Base-by-base conservation (phyloP, 2,797 vertebrate species). In the Microctenopoma steveboyesi region DNA sequence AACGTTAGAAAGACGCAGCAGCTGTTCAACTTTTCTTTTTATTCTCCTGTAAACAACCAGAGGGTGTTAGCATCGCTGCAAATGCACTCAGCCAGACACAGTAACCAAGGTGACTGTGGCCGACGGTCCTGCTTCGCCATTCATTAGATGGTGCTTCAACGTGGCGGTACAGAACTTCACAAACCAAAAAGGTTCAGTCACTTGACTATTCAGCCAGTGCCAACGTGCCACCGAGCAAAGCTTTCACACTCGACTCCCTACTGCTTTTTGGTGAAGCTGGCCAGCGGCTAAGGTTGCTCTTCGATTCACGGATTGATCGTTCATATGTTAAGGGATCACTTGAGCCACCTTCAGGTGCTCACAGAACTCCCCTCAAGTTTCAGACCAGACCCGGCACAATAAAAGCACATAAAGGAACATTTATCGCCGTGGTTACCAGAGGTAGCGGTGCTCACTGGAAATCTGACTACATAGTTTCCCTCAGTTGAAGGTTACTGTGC, bases 161-260 rank as follows among this genome's bases (percentile, higher is more conserved):
- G n/a, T 37, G 2, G 45, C n/a, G 18, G 43, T 8, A 28, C 33
- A 42, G 25, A 6, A 27, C 59, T 54, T 53, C 59, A 54, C 69
- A 53, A 22, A 22, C 22, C 63, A 33, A 62, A 33, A 33, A 64
- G 48, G 55, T 55, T 47, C 61, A 42, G 3, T 16, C 4, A 22
- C 52, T 18, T 30, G 2, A 2, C 46, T 10, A 46, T 61, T 69
- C 28, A 66, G 30, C 22, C 18, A 3, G 2, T 4, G 59, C 54
- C 69, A 57, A 46, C 22, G 43, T 76, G 76, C 57, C 69, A 69
- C 28, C 4, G 51, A 74, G 58, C 67, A 79, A 76, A 84, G 47
- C 16, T 0, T 27, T 46, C 8, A 12, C 2, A 68, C 60, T 63
- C 57, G 54, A 72, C 64, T 53, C 51, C n/a, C 12, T 18, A 43